Evolutionary conservation across 2,113 vertebrate species (phyloP).

Genomic region (Paralichthys olivaceus): DNA sequence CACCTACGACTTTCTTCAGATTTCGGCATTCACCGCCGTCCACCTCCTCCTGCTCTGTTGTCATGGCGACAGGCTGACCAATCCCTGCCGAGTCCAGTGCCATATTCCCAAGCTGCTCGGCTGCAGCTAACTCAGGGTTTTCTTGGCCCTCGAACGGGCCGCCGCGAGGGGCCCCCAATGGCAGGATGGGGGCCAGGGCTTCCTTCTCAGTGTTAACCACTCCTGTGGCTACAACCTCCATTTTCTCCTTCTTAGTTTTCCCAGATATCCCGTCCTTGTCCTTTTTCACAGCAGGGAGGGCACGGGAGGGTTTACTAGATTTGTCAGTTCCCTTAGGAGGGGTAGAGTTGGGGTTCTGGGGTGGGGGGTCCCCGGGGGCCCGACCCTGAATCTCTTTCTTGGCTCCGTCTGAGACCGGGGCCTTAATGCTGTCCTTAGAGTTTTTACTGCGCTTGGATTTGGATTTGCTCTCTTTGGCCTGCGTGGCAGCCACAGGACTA

Average conservation of each 20-base stretch:
- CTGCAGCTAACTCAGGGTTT: constrained; percentile 82
- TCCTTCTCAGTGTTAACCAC: constrained; percentile 86
- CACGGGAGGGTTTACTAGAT: constrained; percentile 87
- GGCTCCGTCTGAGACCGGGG: constrained; percentile 84
- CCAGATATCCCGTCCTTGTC: constrained; percentile 90
- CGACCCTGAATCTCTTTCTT: constrained; percentile 90
- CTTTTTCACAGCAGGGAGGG: constrained; percentile 89
- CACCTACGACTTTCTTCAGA: constrained; percentile 89
- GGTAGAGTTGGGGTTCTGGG: constrained; percentile 72
- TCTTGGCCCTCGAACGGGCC: constrained; percentile 87
- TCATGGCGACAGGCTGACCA: constrained; percentile 87
- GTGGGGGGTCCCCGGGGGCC: constrained; percentile 60
- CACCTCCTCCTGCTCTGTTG: constrained; percentile 90
- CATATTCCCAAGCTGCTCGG: constrained; percentile 90
- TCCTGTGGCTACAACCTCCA: constrained; percentile 79
- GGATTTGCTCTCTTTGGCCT: constrained; percentile 95
- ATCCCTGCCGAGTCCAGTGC: constrained; percentile 88
- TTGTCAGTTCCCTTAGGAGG: constrained; percentile 89
- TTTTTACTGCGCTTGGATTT: constrained; percentile 97
- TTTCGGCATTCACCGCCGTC: constrained; percentile 88
- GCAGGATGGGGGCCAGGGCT: constrained; percentile 77
- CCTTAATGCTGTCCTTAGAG: constrained; percentile 91
- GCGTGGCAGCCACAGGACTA: constrained; percentile 89
- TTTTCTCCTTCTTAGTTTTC: constrained; percentile 95
- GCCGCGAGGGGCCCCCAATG: constrained; percentile 84